phyloP scores from a whole-genome alignment of 2,888 invertebrate genomes.

The Eupeodes luniger region DNA sequence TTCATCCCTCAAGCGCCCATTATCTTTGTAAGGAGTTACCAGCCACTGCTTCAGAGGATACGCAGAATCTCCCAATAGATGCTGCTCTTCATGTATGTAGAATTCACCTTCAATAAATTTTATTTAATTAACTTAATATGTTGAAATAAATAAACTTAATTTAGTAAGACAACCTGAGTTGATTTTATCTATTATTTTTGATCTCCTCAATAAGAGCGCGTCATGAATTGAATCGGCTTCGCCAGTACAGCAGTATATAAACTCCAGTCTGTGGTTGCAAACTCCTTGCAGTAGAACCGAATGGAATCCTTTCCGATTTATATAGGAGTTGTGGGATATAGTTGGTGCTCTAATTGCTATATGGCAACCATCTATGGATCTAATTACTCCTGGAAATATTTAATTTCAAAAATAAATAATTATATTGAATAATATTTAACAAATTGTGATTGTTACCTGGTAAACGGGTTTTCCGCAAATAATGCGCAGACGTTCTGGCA shows the following conservation, averaged over 20 bases:
- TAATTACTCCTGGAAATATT: neutral
- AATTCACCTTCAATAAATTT: too few species aligned
- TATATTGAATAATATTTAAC: too few species aligned
- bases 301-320: too few species aligned
- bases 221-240: neutral
- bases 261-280: neutral
- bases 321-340: conserved; percentile 43
- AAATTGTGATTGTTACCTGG: too few species aligned
- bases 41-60: conserved; percentile 43
- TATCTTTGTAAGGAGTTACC: conserved; percentile 22
- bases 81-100: conserved; percentile 7
- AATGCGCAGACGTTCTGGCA: too few species aligned
- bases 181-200: too few species aligned
- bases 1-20: conserved; percentile 1
- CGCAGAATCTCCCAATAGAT: conserved; percentile 36
- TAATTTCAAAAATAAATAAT: too few species aligned
- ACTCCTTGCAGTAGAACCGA: conserved; percentile 2
- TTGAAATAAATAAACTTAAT: too few species aligned
- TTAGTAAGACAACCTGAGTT: too few species aligned
- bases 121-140: too few species aligned
- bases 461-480: too few species aligned
- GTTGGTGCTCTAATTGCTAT: conserved; percentile 31
- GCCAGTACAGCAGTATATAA: neutral
- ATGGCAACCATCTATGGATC: conserved; percentile 35
- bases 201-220: too few species aligned